Evolutionary conservation across 1,140 invertebrate species (phyloP), one percentile per base, ranked within the genome.

Genomic region (Tetramorium simillimum): DNA sequence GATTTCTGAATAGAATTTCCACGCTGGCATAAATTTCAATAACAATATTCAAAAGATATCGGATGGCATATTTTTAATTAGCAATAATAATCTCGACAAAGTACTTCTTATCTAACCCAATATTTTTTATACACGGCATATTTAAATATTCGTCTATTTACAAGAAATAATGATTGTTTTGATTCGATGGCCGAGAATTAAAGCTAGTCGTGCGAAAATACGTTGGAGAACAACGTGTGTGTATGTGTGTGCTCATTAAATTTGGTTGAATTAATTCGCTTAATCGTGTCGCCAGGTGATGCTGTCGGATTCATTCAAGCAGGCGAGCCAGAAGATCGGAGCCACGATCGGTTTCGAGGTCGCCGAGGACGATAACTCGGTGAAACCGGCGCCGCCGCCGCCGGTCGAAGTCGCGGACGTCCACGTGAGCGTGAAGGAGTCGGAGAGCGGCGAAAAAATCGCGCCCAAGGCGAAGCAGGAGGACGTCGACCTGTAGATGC

Each of bases 281-380:
- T 46, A 28, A 77, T 33, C 37, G 43, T 43, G n/a, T 9, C 7
- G 18, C 1, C 93, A 97, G 96, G 96, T 96, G 88, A 97, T 96
- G 93, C 93, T 99, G 12, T 97, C 97, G 21, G 97, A 98, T 93
- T 98, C 97, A 1, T 98, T 98, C 92, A 97, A 97, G 91, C 97
- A 97, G 88, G 98, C 98, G 1, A 98, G 97, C 92, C 96, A 97
- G 40, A 98, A 98, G 92, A 96, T 99, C 49, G 97, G 98, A 4
- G 97, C 97, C n/a, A 98, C 97, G 24, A 98, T 98, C 76, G 98
- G 98, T 49, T 95, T 98, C 28, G 96, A 97, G 85, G 96, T 98
- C 3, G 96, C 96, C 5, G 97, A 97, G 86, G 96, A 97, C 86
- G 97, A 97, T 90, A 96, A 96, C 76, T 93, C 93, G 2, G 70